A percentile compares a stretch with the other conserved stretches of the same genome.
Evolutionary conservation across 2,113 vertebrate genomes (phyloP).

Genomic region (Columba livia): DNA sequence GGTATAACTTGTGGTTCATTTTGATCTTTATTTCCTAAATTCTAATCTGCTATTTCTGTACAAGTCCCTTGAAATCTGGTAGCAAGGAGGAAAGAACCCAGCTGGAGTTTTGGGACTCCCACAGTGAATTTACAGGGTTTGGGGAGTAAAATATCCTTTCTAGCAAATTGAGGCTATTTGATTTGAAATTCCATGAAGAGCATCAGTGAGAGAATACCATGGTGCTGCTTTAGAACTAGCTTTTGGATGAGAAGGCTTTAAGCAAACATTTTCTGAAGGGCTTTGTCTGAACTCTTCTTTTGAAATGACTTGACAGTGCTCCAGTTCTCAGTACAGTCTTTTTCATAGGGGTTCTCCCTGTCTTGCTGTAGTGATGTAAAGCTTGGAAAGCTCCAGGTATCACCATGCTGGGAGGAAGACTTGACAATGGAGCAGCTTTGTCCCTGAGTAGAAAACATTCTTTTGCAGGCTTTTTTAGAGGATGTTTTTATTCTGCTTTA

Average conservation of each 20-base stretch:
- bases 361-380: neutral
- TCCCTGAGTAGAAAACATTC: neutral
- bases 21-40: neutral
- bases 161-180: constrained; percentile 12
- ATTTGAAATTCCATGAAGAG: neutral
- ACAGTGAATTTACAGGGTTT: neutral
- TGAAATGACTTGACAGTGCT: neutral
- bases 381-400: neutral
- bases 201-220: neutral
- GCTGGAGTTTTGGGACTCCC: neutral
- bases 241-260: neutral
- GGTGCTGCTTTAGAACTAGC: neutral
- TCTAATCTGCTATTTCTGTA: constrained; percentile 11
- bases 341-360: neutral
- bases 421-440: neutral
- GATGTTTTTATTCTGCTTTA: neutral
- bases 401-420: neutral
- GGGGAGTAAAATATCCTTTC: neutral
- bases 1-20: neutral
- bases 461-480: neutral
- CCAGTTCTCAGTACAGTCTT: neutral
- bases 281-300: neutral
- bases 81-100: neutral
- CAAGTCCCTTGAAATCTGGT: constrained; percentile 27
- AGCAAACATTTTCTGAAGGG: neutral